Base-by-base conservation (phyloP, 1,140 invertebrate species). In the Bicyclus anynana region DNA sequence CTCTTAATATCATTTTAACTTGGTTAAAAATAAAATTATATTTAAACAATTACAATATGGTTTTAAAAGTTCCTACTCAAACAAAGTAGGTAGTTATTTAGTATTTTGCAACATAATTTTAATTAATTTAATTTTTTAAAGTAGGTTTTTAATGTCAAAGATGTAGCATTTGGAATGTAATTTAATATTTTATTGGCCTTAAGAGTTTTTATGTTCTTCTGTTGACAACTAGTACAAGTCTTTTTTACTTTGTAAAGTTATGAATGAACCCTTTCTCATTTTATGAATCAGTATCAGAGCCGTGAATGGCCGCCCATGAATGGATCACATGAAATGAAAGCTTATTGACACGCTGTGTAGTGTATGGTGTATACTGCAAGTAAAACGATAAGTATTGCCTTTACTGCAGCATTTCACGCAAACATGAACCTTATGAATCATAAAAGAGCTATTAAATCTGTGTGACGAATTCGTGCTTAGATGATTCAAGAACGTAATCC, bases 231-330 rank as follows among this genome's bases (percentile, higher is more conserved):
- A 33, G 9, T 1, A 33, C 10, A 12, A n/a, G n/a, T n/a, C n/a
- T n/a, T n/a, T 33, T 12, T n/a, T n/a, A 33, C 12, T 33, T 27
- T 37, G 35, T 37, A 14, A 13, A 14, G 16, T 50, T 51, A 62
- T 59, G 57, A 60, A 60, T 63, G 59, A 51, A 52, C 21, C 35
- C 51, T 40, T 49, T 58, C 35, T 55, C 65, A 63, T 65, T 72
- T 72, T 63, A 70, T 21, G 33, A 59, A 67, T 60, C 55, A 65
- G 27, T 48, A 55, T 54, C 47, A 72, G 56, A 71, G 60, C 50
- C 63, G 66, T 78, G 73, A 76, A 76, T 76, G 73, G 65, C 23
- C n/a, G 44, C 50, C 67, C 54, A 53, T 78, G 72, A 78, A 76
- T 76, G 75, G 59, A 33, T 42, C 59, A 58, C 58, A 67, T 70